Evolutionary conservation across 1,140 invertebrate species (phyloP).

Genomic region (Psix sp.): DNA sequence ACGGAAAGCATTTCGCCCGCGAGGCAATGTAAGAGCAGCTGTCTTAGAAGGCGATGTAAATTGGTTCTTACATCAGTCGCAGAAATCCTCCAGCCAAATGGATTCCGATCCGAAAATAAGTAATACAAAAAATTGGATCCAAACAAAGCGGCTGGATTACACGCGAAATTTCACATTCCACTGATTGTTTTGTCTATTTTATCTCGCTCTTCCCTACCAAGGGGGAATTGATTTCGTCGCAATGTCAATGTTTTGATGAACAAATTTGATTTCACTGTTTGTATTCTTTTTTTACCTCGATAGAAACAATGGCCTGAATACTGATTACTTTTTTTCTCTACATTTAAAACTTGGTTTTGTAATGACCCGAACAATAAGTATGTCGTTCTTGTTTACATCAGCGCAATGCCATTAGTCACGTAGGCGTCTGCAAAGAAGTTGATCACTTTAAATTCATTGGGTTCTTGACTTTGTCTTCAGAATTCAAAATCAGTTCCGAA

Average conservation of each 20-base stretch:
- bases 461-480: slow-evolving; percentile 31
- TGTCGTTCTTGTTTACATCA: slow-evolving; percentile 1
- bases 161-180: no score
- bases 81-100: slow-evolving; percentile 36
- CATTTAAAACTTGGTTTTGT: neutral
- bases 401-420: slow-evolving; percentile 41
- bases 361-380: neutral
- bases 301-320: no score
- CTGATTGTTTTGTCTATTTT: neutral
- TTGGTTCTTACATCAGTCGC: slow-evolving; percentile 58
- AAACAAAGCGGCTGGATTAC: slow-evolving; percentile 8
- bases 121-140: slow-evolving; percentile 21
- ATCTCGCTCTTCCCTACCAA: no score
- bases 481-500: slow-evolving; percentile 49
- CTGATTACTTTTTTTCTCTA: no score
- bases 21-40: slow-evolving; percentile 52
- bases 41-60: slow-evolving; percentile 59
- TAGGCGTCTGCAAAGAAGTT: slow-evolving; percentile 26
- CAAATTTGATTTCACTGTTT: no score
- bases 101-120: slow-evolving; percentile 26
- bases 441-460: slow-evolving; percentile 41
- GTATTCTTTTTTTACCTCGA: neutral
- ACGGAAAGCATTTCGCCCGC: slow-evolving; percentile 48
- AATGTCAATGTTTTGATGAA: no score
- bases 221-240: no score